A percentile compares a stretch with the other conserved stretches of the same genome.
phyloP scores from a whole-genome alignment of 2,113 vertebrate genomes.

The Pteruthius melanotis region DNA sequence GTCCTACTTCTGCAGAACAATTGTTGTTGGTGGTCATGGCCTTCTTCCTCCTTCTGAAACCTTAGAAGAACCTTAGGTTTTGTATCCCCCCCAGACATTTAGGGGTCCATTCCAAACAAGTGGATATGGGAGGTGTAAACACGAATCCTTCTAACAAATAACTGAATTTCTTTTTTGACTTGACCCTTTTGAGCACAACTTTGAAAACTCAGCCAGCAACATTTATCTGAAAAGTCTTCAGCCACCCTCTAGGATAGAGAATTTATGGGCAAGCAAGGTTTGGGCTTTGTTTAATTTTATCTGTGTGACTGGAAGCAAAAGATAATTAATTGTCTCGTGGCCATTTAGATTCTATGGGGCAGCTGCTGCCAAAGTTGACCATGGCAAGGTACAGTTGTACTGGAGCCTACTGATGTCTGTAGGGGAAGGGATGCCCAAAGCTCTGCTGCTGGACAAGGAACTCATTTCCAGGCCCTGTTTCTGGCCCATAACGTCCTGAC shows the following conservation, averaged over 20 bases:
- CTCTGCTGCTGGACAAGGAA: neutral
- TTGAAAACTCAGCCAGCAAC: slow-evolving; percentile 19
- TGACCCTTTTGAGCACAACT: neutral
- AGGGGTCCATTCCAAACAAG: slow-evolving; percentile 44
- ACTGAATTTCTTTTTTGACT: neutral
- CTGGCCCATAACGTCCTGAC: neutral
- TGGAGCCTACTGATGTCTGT: neutral
- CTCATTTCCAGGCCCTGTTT: neutral
- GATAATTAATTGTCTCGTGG: neutral
- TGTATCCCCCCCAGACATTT: neutral
- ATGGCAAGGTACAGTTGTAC: neutral
- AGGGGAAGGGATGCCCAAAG: neutral
- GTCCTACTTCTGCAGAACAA: neutral
- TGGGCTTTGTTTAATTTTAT: neutral
- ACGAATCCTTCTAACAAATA: slow-evolving; percentile 43
- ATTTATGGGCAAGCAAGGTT: neutral
- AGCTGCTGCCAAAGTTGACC: neutral
- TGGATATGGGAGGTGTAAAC: neutral
- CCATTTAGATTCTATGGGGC: neutral
- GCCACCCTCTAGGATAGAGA: neutral
- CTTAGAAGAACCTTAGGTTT: neutral
- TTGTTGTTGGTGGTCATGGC: neutral
- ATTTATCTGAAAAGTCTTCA: slow-evolving; percentile 24
- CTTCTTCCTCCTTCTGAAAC: slow-evolving; percentile 46
- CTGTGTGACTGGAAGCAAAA: neutral